A percentile compares a stretch with the other conserved stretches of the same genome.
phyloP scores from a whole-genome alignment of 2,797 vertebrate genomes.

The Acanthornis magna region DNA sequence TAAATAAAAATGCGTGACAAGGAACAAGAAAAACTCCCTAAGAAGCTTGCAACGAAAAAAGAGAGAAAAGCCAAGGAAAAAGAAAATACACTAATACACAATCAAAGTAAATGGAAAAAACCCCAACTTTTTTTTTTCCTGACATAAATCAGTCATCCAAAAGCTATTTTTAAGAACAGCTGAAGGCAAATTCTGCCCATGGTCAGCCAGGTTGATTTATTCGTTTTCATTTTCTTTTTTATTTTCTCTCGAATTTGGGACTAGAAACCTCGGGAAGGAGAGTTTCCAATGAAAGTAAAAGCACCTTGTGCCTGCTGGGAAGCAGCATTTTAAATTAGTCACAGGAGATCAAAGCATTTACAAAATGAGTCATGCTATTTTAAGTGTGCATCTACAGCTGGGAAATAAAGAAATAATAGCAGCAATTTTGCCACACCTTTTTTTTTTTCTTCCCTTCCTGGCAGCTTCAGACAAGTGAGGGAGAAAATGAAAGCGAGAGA shows the following conservation, averaged over 20 bases:
- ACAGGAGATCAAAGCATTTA: slow-evolving; percentile 34
- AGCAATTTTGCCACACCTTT: background rate
- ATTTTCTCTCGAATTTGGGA: background rate
- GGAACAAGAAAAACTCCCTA: background rate
- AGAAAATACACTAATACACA: background rate
- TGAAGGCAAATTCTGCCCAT: background rate
- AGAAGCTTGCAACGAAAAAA: background rate
- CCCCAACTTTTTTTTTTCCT: accelerated
- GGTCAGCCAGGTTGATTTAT: background rate
- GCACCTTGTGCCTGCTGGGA: background rate
- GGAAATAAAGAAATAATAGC: slow-evolving; percentile 15
- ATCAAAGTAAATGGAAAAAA: background rate
- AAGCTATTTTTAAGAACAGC: background rate
- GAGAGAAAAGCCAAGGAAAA: background rate
- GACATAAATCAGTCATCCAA: background rate
- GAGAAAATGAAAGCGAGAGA: background rate
- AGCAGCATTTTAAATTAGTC: background rate
- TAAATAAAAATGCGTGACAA: background rate
- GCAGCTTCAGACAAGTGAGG: background rate
- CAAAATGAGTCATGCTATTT: slow-evolving; percentile 15
- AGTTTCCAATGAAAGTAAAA: slow-evolving; percentile 39
- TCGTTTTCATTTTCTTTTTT: background rate
- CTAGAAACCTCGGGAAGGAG: background rate
- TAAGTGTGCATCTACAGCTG: background rate
- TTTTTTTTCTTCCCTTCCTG: background rate